Percentiles rank a stretch among this genome's conserved stretches.
Conservation (phyloP, 2,113 vertebrate species). For the Antechinus stuartii region DNA sequence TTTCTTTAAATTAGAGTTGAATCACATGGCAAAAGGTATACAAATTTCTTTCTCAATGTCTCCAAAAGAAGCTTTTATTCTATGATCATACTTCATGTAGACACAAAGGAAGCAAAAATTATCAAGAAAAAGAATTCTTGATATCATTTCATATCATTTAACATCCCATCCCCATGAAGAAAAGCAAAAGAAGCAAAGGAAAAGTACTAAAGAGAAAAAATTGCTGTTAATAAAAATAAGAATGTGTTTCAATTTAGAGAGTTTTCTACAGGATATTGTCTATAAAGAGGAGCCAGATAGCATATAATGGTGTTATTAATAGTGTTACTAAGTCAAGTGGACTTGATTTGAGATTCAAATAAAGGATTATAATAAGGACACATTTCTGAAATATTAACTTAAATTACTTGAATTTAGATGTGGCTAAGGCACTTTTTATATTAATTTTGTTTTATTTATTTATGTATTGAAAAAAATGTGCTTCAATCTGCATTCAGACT, state of each 20-base stretch:
- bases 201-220: constrained; percentile 77
- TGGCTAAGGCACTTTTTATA: not conserved
- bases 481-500: too few species aligned
- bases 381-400: not conserved
- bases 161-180: constrained; percentile 56
- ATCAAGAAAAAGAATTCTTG: constrained; percentile 70
- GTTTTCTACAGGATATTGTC: not conserved
- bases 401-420: not conserved
- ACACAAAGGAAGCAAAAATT: constrained; percentile 66
- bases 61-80: constrained; percentile 67
- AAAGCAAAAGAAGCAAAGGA: constrained; percentile 66
- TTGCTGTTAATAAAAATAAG: constrained; percentile 67
- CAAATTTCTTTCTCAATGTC: not conserved
- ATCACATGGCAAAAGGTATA: not conserved
- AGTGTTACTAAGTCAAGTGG: not conserved
- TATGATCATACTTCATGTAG: constrained; percentile 66
- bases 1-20: not conserved
- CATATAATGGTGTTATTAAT: not conserved
- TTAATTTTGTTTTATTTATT: too few species aligned
- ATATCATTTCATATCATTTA: constrained; percentile 76
- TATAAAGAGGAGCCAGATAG: not conserved
- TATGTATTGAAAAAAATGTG: too few species aligned
- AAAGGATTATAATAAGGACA: not conserved
- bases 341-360: not conserved
- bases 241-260: not conserved